phyloP scores from a whole-genome alignment of 2,888 invertebrate species.

The Nycteola revayana region DNA sequence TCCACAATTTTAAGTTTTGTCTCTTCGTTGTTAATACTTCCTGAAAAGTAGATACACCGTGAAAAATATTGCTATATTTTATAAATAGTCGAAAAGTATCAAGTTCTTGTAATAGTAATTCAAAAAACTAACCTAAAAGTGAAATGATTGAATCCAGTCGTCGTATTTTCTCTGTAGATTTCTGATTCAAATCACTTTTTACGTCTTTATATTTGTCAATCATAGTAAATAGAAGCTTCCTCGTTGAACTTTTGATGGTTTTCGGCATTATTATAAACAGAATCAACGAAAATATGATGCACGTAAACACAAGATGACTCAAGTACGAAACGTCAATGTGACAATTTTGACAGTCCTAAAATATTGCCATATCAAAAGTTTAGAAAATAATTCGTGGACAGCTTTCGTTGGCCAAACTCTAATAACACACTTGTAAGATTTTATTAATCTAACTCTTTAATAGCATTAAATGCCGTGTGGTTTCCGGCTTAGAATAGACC shows the following conservation, averaged over 20 bases:
- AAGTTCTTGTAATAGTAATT: constrained; percentile 8
- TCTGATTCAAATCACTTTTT: constrained; percentile 9
- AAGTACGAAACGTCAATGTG: constrained; percentile 6
- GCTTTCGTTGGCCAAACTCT: neutral
- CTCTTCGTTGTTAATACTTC: constrained; percentile 9
- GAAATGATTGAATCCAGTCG: constrained; percentile 7
- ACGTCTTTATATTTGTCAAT: constrained; percentile 4
- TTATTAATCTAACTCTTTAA: too few species aligned
- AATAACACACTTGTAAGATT: too few species aligned
- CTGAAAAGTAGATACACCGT: constrained; percentile 9
- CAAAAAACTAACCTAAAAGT: constrained; percentile 7
- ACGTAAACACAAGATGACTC: constrained; percentile 5
- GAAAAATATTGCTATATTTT: constrained; percentile 7
- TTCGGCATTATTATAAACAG: constrained; percentile 13
- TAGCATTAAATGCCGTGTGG: too few species aligned
- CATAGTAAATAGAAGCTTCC: constrained; percentile 12
- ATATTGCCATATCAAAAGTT: neutral
- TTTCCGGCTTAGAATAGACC: too few species aligned
- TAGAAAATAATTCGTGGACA: neutral
- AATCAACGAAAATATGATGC: constrained; percentile 9
- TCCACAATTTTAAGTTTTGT: constrained; percentile 9
- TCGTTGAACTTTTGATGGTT: constrained; percentile 13
- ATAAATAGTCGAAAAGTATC: constrained; percentile 10
- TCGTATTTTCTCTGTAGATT: constrained; percentile 9
- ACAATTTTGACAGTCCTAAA: constrained; percentile 9